Conservation (phyloP, 2,888 invertebrate species). For the Tiliacea aurago region DNA sequence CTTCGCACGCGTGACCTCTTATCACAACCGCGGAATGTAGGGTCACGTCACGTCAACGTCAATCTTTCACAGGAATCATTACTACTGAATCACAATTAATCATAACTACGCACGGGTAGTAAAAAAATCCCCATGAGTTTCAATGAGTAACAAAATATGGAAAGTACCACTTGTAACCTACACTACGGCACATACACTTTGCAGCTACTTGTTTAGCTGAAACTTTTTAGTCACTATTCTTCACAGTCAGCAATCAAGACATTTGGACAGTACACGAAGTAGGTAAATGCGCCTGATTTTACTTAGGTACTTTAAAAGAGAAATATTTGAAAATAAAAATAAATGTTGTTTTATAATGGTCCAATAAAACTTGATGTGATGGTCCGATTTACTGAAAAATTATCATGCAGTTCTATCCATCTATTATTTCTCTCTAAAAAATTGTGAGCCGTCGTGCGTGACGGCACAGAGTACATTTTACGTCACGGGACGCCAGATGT, state of each 20-base stretch:
- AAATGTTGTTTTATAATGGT: neutral
- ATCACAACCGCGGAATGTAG: slow-evolving; percentile 72
- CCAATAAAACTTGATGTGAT: too few relatives aligned
- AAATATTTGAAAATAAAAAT: neutral
- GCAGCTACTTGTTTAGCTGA: neutral
- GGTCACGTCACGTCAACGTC: slow-evolving; percentile 53
- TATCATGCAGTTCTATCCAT: neutral
- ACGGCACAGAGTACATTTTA: too few relatives aligned
- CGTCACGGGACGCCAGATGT: too few relatives aligned
- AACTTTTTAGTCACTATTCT: slow-evolving; percentile 6
- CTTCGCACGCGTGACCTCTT: slow-evolving; percentile 79
- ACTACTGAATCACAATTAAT: slow-evolving; percentile 63
- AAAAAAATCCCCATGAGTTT: slow-evolving; percentile 29
- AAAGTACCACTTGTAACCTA: slow-evolving; percentile 14
- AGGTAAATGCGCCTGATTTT: neutral
- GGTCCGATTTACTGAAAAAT: neutral
- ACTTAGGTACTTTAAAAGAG: too few relatives aligned
- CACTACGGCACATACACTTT: slow-evolving; percentile 7
- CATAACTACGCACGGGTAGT: slow-evolving; percentile 37
- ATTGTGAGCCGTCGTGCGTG: too few relatives aligned
- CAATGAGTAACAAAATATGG: slow-evolving; percentile 10
- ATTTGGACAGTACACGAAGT: neutral
- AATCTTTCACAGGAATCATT: slow-evolving; percentile 42
- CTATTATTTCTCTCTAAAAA: too few relatives aligned
- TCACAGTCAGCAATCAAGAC: neutral